phyloP scores from a whole-genome alignment of 1,140 invertebrate species.

The Zaprionus vittiger region DNA sequence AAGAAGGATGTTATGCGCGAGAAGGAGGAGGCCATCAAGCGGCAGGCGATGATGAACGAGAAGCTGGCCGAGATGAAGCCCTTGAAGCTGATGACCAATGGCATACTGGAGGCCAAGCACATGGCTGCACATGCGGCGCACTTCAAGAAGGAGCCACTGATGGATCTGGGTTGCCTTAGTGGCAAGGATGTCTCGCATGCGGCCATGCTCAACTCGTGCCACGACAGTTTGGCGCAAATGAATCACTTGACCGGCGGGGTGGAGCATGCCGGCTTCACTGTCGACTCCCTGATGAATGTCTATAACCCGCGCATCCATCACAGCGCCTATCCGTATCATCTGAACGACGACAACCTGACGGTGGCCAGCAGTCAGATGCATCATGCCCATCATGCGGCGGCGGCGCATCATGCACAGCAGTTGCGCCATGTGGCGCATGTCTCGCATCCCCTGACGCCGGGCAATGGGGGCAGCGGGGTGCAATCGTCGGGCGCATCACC shows the following conservation, averaged over 20 bases:
- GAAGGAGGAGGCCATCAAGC: slow-evolving; percentile 93
- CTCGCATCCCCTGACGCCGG: slow-evolving; percentile 74
- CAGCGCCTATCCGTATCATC: slow-evolving; percentile 83
- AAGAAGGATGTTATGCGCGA: slow-evolving; percentile 96
- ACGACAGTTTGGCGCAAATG: slow-evolving; percentile 84
- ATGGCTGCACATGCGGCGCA: slow-evolving; percentile 76
- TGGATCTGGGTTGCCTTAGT: slow-evolving; percentile 77
- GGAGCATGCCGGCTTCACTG: slow-evolving; percentile 82
- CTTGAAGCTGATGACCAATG: slow-evolving; percentile 82
- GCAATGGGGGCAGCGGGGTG: slow-evolving; percentile 60
- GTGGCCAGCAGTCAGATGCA: slow-evolving; percentile 75
- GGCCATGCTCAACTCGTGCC: slow-evolving; percentile 82
- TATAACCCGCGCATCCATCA: slow-evolving; percentile 84
- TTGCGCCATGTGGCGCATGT: slow-evolving; percentile 72
- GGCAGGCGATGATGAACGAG: slow-evolving; percentile 86
- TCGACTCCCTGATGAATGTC: slow-evolving; percentile 84
- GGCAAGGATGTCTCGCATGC: slow-evolving; percentile 78
- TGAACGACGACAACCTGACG: slow-evolving; percentile 81
- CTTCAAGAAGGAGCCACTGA: slow-evolving; percentile 80
- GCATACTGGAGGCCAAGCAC: slow-evolving; percentile 79
- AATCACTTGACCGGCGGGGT: slow-evolving; percentile 77
- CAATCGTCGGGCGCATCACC: slow-evolving; percentile 79
- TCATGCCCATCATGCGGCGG: slow-evolving; percentile 75
- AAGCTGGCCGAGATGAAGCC: slow-evolving; percentile 84
- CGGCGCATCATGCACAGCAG: slow-evolving; percentile 78